Percentiles rank a stretch among this genome's conserved stretches.
Evolutionary conservation across 2,888 invertebrate species (phyloP).

Genomic region (Drosophila macrospina): DNA sequence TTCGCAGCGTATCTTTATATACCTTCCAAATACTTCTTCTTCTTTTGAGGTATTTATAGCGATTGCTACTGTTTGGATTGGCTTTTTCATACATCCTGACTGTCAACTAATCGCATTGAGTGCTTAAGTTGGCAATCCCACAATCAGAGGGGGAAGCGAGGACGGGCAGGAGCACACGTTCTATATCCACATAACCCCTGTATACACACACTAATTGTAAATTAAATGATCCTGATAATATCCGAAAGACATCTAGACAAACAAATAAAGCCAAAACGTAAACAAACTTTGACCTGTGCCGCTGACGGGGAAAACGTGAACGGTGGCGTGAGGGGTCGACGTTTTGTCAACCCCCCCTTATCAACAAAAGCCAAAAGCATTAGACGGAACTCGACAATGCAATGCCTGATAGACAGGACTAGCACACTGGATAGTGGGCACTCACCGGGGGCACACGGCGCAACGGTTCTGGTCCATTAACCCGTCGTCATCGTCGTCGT

Average conservation of each 20-base stretch:
- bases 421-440: slow-evolving; percentile 35
- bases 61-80: background rate
- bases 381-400: slow-evolving; percentile 19
- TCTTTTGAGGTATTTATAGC: background rate
- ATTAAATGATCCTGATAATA: slow-evolving; percentile 81
- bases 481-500: slow-evolving; percentile 76
- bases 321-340: slow-evolving; percentile 13
- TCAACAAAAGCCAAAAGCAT: slow-evolving; percentile 12
- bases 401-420: slow-evolving; percentile 17
- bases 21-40: background rate
- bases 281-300: slow-evolving; percentile 72
- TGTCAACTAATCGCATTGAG: slow-evolving; percentile 72
- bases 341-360: slow-evolving; percentile 59
- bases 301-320: background rate
- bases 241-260: slow-evolving; percentile 77
- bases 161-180: slow-evolving; percentile 26
- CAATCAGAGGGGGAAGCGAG: background rate
- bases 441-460: slow-evolving; percentile 73
- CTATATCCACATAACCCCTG: slow-evolving; percentile 1
- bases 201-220: slow-evolving; percentile 74
- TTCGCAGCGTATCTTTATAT: background rate
- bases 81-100: slow-evolving; percentile 23
- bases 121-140: slow-evolving; percentile 61
- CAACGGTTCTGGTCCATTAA: slow-evolving; percentile 84
- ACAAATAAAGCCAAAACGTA: slow-evolving; percentile 75